phyloP scores from a whole-genome alignment of 2,797 vertebrate genomes.

The Manis crassicaudata region DNA sequence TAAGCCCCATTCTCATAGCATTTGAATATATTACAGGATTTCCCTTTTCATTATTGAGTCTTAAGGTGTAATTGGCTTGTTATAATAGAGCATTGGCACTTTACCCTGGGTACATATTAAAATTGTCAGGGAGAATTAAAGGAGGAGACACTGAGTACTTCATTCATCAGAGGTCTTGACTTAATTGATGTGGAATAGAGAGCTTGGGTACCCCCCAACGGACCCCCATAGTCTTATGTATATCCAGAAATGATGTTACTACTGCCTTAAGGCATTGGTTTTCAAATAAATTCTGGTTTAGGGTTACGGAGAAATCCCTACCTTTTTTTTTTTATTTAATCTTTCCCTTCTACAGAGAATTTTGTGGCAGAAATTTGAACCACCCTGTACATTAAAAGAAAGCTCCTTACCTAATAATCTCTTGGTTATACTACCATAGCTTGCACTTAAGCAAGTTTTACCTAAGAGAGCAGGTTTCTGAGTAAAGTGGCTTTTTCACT shows the following conservation, averaged over 20 bases:
- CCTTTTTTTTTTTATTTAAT: not conserved
- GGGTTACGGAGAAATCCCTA: not conserved
- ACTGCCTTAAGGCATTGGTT: not conserved
- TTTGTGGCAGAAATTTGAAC: not conserved
- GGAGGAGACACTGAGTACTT: not conserved
- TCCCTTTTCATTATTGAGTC: not conserved
- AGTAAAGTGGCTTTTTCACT: not conserved
- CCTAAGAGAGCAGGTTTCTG: not conserved
- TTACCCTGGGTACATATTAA: not conserved
- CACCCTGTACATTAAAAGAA: not conserved
- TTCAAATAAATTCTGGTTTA: conserved; percentile 7
- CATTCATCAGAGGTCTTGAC: not conserved
- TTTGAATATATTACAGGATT: not conserved
- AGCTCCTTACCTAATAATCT: not conserved
- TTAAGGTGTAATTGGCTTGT: not conserved
- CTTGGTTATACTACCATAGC: not conserved
- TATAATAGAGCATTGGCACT: not conserved
- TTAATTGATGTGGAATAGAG: not conserved
- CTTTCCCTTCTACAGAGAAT: not conserved
- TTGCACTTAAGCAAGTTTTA: not conserved
- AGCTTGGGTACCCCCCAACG: not conserved
- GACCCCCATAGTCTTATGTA: not conserved
- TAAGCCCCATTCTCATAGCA: not conserved
- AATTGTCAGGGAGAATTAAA: not conserved
- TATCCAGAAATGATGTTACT: not conserved